Percentiles rank a stretch among this genome's conserved stretches.
phyloP scores from a whole-genome alignment of 2,888 invertebrate species.

The Cryptus viduatorius region DNA sequence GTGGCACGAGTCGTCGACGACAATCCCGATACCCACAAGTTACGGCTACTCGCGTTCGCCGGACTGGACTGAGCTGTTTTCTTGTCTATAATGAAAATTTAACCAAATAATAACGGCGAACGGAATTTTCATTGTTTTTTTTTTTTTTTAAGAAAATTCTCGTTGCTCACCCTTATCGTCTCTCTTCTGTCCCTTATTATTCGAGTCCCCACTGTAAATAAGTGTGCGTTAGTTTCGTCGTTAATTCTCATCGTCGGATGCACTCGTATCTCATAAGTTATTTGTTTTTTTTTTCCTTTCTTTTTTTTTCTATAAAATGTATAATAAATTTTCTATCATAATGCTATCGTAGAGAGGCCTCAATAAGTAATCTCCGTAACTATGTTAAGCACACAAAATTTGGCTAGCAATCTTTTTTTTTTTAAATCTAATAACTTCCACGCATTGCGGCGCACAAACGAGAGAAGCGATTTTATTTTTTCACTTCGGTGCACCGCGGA shows the following conservation, averaged over 20 bases:
- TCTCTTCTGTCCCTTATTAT: conserved; percentile 80
- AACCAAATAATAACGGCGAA: background rate
- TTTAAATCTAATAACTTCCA: conserved; percentile 8
- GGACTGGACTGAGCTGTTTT: conserved; percentile 78
- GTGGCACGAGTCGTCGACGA: conserved; percentile 96
- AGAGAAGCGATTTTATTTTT: background rate
- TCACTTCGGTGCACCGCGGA: conserved; percentile 50
- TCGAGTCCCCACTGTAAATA: conserved; percentile 81
- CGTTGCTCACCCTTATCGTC: conserved; percentile 83
- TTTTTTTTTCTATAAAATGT: conserved; percentile 40
- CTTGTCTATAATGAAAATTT: conserved; percentile 76
- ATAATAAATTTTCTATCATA: conserved; percentile 63
- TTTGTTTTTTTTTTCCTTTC: conserved; percentile 24
- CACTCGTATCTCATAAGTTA: conserved; percentile 40
- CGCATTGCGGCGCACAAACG: conserved; percentile 25
- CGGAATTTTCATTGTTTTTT: background rate
- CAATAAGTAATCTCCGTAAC: conserved; percentile 82
- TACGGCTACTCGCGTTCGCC: conserved; percentile 86
- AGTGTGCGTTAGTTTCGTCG: conserved; percentile 60
- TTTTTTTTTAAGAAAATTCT: conserved; percentile 21
- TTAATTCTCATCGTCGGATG: conserved; percentile 51
- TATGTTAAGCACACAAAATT: conserved; percentile 83
- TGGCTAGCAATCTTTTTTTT: conserved; percentile 82
- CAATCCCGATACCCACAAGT: conserved; percentile 98
- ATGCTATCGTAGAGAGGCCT: conserved; percentile 75